phyloP scores from a whole-genome alignment of 1,140 invertebrate species.

The Muscidifurax raptorellus region DNA sequence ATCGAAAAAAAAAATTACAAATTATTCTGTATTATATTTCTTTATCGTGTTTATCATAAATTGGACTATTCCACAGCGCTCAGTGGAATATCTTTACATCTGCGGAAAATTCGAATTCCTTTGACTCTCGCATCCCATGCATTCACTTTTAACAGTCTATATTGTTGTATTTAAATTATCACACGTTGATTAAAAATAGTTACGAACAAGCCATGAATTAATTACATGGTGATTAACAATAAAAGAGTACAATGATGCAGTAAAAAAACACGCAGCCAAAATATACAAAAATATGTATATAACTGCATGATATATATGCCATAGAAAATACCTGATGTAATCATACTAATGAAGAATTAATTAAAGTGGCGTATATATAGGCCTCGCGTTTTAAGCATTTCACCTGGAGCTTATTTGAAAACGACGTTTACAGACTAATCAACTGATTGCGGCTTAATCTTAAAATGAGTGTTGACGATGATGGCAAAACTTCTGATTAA shows the following conservation, averaged over 20 bases:
- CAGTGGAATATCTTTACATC: background rate
- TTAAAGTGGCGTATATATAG: background rate
- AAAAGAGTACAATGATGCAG: no score
- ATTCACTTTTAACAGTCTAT: background rate
- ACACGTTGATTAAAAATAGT: no score
- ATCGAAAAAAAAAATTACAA: background rate
- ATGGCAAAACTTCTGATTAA: no score
- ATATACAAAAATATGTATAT: no score
- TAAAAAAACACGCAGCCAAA: no score
- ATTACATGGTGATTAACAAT: no score
- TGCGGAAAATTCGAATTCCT: no score
- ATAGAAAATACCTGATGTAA: background rate
- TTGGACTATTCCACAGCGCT: background rate
- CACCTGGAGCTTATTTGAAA: background rate
- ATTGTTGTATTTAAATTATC: no score
- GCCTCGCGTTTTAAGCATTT: background rate
- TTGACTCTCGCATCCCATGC: background rate
- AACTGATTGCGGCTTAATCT: slow-evolving; percentile 4
- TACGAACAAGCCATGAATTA: no score
- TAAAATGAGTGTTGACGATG: background rate
- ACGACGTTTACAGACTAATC: background rate
- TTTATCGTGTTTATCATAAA: background rate
- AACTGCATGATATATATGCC: no score
- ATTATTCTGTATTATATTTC: background rate
- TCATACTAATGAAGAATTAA: background rate